phyloP scores from a whole-genome alignment of 2,888 invertebrate genomes.

The Drosophila anomelani region DNA sequence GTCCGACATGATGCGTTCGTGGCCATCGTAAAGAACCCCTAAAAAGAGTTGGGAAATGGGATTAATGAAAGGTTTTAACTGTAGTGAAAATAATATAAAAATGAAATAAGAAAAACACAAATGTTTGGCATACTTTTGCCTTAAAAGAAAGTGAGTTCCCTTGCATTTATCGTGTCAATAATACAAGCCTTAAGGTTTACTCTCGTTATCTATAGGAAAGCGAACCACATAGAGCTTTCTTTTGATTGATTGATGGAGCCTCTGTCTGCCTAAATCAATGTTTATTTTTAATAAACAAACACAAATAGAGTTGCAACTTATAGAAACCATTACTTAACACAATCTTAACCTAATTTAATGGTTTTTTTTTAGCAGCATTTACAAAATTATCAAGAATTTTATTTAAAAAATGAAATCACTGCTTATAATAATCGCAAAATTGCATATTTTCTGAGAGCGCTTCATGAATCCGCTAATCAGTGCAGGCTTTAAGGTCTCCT shows the following conservation, averaged over 20 bases:
- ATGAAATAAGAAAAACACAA: background rate
- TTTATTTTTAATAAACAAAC: background rate
- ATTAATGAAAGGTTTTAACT: background rate
- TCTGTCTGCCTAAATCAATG: background rate
- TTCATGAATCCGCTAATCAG: background rate
- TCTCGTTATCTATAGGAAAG: background rate
- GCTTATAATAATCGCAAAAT: background rate
- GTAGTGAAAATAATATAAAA: too few relatives aligned
- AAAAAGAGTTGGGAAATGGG: background rate
- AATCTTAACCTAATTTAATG: background rate
- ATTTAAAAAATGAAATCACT: background rate
- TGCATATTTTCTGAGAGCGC: background rate
- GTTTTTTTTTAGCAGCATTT: background rate
- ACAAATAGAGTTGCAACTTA: background rate
- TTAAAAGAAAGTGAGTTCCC: too few relatives aligned
- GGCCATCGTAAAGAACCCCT: constrained; percentile 98
- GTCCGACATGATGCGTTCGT: constrained; percentile 97
- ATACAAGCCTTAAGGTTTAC: constrained; percentile 1
- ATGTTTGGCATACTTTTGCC: background rate
- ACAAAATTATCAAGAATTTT: background rate
- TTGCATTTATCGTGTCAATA: constrained; percentile 1
- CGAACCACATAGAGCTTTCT: background rate
- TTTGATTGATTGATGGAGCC: constrained; percentile 8
- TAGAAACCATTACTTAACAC: background rate
- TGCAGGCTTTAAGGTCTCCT: background rate